Evolutionary conservation across 2,888 invertebrate species (phyloP).

Genomic region (Corythucha ciliata): DNA sequence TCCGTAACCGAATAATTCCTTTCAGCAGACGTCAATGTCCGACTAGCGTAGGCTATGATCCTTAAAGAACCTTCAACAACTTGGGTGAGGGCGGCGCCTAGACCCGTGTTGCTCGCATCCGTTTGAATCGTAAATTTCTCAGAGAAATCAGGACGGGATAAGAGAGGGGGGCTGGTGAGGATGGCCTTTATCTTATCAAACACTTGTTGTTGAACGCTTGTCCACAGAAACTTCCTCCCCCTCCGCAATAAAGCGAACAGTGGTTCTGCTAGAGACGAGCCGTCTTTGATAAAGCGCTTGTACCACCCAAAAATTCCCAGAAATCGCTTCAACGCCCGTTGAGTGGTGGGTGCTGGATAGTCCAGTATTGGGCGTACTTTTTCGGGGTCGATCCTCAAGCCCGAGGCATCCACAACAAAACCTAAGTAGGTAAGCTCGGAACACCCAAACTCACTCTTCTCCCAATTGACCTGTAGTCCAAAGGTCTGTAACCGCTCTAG

Average conservation of each 20-base stretch:
- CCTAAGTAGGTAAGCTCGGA: conserved; percentile 21
- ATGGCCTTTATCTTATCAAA: conserved; percentile 24
- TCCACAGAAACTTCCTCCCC: conserved; percentile 21
- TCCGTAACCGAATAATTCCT: conserved; percentile 32
- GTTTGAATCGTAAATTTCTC: conserved; percentile 20
- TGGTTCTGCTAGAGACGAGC: conserved; percentile 30
- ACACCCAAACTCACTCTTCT: conserved; percentile 21
- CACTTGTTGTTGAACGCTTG: conserved; percentile 14
- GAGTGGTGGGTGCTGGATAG: conserved; percentile 14
- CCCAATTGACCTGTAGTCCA: conserved; percentile 15
- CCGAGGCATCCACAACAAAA: conserved; percentile 9
- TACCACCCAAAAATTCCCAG: conserved; percentile 28
- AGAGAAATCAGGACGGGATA: conserved; percentile 16
- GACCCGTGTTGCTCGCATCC: conserved; percentile 18
- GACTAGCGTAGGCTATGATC: conserved; percentile 14
- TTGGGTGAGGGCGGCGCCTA: conserved; percentile 16
- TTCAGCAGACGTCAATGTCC: conserved; percentile 23
- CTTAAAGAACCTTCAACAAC: conserved; percentile 5
- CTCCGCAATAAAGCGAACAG: conserved; percentile 31
- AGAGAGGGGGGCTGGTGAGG: conserved; percentile 21
- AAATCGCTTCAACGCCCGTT: conserved; percentile 12
- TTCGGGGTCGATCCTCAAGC: conserved; percentile 18
- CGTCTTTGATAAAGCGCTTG: conserved; percentile 33
- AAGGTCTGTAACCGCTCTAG: conserved; percentile 9
- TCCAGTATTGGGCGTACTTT: conserved; percentile 5